phyloP scores from a whole-genome alignment of 2,797 vertebrate genomes.

The Perodicticus potto region DNA sequence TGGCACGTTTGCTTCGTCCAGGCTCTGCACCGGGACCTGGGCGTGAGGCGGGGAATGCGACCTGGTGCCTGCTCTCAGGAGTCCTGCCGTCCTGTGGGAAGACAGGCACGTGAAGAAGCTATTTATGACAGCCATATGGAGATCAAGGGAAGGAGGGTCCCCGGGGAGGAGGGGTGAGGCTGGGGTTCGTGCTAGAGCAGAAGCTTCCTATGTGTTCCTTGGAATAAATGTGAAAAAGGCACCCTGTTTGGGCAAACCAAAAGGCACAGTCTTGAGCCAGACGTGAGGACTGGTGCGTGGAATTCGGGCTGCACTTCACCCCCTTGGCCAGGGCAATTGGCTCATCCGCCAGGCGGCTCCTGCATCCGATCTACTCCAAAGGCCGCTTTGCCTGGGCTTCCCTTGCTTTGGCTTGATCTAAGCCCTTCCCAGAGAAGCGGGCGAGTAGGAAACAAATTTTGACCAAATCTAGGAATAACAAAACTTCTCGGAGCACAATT shows the following conservation, averaged over 20 bases:
- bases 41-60: not conserved
- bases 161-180: not conserved
- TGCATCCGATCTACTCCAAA: not conserved
- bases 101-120: not conserved
- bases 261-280: not conserved
- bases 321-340: not conserved
- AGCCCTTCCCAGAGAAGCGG: not conserved
- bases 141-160: not conserved
- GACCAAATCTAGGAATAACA: slow-evolving; percentile 21
- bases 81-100: not conserved
- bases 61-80: not conserved
- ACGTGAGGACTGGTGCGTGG: not conserved
- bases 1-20: not conserved
- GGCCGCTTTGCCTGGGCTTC: not conserved
- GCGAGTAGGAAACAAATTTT: not conserved
- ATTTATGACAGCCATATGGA: not conserved
- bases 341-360: not conserved
- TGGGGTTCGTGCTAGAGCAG: not conserved
- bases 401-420: not conserved
- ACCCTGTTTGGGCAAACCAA: not conserved
- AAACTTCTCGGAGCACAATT: not conserved
- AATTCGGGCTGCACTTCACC: not conserved
- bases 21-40: not conserved
- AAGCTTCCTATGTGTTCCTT: not conserved
- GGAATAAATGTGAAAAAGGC: not conserved